Evolutionary conservation across 2,888 invertebrate species (phyloP).

Genomic region (Apamea anceps): DNA sequence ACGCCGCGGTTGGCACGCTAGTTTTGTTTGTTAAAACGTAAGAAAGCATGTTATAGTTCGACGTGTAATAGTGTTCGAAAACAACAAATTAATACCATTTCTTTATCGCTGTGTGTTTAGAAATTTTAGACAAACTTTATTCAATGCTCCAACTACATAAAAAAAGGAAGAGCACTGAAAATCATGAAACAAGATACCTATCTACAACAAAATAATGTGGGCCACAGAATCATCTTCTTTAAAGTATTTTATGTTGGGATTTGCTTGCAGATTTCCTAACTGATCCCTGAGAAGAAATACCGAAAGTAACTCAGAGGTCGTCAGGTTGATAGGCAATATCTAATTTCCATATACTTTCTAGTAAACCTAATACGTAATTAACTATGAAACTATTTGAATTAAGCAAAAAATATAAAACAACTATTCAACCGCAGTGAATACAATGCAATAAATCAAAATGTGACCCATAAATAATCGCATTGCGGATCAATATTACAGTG

Average conservation of each 20-base stretch:
- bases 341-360: neutral
- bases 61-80: neutral
- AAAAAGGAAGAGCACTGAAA: neutral
- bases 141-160: neutral
- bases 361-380: neutral
- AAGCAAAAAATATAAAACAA: neutral
- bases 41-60: neutral
- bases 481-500: slow-evolving; percentile 4
- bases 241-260: neutral
- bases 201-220: neutral
- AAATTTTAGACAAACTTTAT: neutral
- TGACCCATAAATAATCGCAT: slow-evolving; percentile 14
- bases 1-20: slow-evolving; percentile 9
- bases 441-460: slow-evolving; percentile 24
- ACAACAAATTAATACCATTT: neutral
- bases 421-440: slow-evolving; percentile 12
- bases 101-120: neutral
- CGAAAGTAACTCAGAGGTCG: too few relatives aligned
- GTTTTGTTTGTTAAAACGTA: neutral
- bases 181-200: neutral
- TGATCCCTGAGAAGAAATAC: too few relatives aligned
- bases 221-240: neutral
- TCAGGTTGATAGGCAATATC: too few relatives aligned
- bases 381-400: neutral
- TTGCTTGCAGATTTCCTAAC: neutral